Evolutionary conservation across 2,888 invertebrate genomes (phyloP).

Genomic region (Mantis religiosa): DNA sequence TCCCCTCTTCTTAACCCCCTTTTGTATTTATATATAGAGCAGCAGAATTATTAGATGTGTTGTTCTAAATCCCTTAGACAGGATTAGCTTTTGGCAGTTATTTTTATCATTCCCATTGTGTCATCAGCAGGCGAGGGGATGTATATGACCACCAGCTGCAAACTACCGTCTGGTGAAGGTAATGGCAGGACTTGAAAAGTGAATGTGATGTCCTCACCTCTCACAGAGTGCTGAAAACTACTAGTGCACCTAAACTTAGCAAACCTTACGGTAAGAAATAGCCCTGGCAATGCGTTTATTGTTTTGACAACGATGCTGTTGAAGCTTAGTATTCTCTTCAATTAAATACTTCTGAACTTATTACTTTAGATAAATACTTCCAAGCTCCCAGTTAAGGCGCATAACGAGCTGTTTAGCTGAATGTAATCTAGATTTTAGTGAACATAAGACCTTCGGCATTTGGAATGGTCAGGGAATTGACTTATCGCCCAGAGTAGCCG

Average conservation of each 20-base stretch:
- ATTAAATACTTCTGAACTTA: too few relatives aligned
- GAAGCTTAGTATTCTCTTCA: not conserved
- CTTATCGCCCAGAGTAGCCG: too few relatives aligned
- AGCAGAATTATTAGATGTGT: not conserved
- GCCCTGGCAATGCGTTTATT: not conserved
- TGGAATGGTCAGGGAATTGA: too few relatives aligned
- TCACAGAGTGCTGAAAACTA: not conserved
- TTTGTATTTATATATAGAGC: not conserved
- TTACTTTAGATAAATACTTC: too few relatives aligned
- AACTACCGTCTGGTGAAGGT: not conserved
- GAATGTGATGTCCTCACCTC: not conserved
- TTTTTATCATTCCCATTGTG: not conserved
- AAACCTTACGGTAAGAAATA: not conserved
- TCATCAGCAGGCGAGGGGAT: not conserved
- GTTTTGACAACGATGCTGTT: not conserved
- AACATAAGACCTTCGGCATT: too few relatives aligned
- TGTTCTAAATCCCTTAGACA: not conserved
- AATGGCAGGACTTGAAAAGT: not conserved
- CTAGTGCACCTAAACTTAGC: not conserved
- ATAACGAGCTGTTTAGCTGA: too few relatives aligned
- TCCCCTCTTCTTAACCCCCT: not conserved
- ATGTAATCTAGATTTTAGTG: too few relatives aligned
- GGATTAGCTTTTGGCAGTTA: not conserved
- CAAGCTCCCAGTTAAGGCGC: too few relatives aligned
- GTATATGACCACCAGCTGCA: not conserved